These are phyloP conservation scores for Atrina japonica DNA, from an alignment of 2,888 invertebrate genomes.

Conservation along the genomic window DNA sequence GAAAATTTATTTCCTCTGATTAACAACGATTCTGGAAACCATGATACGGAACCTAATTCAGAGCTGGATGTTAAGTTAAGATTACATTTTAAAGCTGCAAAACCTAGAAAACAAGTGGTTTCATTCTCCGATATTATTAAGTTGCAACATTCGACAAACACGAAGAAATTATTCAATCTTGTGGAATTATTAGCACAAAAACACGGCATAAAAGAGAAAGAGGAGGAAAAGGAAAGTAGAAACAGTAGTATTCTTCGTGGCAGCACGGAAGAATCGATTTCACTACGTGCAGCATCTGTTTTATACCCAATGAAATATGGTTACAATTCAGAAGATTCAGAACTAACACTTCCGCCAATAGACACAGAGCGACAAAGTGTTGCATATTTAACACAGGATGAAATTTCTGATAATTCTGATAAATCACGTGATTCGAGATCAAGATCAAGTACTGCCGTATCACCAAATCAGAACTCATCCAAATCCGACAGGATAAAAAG, in stretches of 20 bases:
- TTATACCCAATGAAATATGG: constrained; percentile 65
- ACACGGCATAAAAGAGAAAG: constrained; percentile 62
- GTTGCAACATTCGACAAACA: constrained; percentile 58
- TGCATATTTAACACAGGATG: not conserved
- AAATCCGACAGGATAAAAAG: constrained; percentile 30
- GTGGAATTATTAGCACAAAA: constrained; percentile 63
- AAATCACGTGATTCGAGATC: not conserved
- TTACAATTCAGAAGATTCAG: constrained; percentile 40
- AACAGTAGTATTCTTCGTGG: constrained; percentile 59
- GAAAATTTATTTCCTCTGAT: too few species aligned
- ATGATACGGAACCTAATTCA: not conserved
- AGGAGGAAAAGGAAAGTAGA: constrained; percentile 55
- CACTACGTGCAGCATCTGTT: constrained; percentile 53
- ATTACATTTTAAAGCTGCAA: constrained; percentile 20
- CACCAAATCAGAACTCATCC: constrained; percentile 23
- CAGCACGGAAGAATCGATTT: constrained; percentile 46
- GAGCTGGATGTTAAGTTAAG: constrained; percentile 3
- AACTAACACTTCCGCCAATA: constrained; percentile 9
- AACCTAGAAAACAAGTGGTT: constrained; percentile 57
- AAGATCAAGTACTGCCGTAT: not conserved
- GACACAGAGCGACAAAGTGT: constrained; percentile 3
- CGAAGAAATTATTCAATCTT: constrained; percentile 61
- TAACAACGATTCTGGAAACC: not conserved
- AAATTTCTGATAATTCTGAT: constrained; percentile 12
- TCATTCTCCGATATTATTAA: constrained; percentile 67